A percentile compares a stretch with the other conserved stretches of the same genome.
phyloP scores from a whole-genome alignment of 2,888 invertebrate genomes.

The Tinea trinotella region DNA sequence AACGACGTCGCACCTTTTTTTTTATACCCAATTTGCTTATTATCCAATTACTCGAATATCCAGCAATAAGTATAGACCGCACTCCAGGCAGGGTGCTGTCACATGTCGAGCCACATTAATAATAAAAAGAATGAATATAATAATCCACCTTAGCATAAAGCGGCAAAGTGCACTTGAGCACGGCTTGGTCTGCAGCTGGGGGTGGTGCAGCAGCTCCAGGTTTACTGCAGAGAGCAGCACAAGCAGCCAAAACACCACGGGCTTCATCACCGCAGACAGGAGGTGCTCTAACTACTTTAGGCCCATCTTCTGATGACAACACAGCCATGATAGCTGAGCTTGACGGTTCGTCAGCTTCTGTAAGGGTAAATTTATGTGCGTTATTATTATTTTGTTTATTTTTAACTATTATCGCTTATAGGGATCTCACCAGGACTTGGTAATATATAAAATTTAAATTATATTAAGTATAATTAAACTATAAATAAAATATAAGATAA shows the following conservation, averaged over 20 bases:
- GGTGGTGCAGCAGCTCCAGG: conserved; percentile 73
- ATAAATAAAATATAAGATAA: too few relatives aligned
- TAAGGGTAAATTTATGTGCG: too few relatives aligned
- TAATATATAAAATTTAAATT: too few relatives aligned
- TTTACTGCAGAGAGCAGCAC: conserved; percentile 55
- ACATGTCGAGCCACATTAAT: too few relatives aligned
- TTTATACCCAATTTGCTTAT: too few relatives aligned
- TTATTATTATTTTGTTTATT: background rate
- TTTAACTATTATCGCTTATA: background rate
- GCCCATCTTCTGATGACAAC: conserved; percentile 58
- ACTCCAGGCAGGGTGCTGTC: too few relatives aligned
- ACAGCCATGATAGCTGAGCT: conserved; percentile 67
- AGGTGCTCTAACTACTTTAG: conserved; percentile 53
- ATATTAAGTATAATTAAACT: too few relatives aligned
- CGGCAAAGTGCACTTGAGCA: conserved; percentile 77
- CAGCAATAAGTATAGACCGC: too few relatives aligned
- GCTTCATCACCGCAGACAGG: conserved; percentile 58
- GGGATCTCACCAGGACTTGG: too few relatives aligned
- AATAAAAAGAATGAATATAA: too few relatives aligned
- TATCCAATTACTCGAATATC: too few relatives aligned
- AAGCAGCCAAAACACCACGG: conserved; percentile 48
- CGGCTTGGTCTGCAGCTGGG: conserved; percentile 73
- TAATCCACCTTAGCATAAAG: conserved; percentile 78
- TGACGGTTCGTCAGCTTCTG: conserved; percentile 59
- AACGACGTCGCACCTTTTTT: too few relatives aligned